Base-by-base conservation (phyloP, 2,113 vertebrate species). In the Thinocorus orbignyianus region DNA sequence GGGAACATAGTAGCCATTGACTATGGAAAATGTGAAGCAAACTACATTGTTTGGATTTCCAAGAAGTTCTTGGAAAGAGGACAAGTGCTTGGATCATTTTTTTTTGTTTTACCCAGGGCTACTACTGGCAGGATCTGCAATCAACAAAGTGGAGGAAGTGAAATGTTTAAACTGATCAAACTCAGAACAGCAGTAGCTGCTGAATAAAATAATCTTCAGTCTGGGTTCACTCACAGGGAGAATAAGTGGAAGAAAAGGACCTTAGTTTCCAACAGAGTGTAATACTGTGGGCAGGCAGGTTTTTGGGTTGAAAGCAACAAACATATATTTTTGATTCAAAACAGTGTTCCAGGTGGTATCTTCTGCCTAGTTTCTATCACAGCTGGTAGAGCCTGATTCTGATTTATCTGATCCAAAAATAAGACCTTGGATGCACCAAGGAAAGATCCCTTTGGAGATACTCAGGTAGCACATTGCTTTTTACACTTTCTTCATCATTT, bases 311-410 rank as follows among this genome's bases (percentile, higher is more conserved):
- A 81, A 13, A 12, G 2, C 13, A 42, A 41, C 6, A 54, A 14
- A 18, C 5, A 26, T 13, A 3, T 22, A 52, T 39, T 65, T 58
- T 65, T 54, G 4, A 62, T 84, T 70, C n/a, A 81, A 41, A 70
- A 42, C 2, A 58, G 11, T 19, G 4, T 41, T 81, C 28, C 1
- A 1, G 11, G 17, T 0, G 1, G 9, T 30, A 20, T 7, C 9
- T 64, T 60, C 78, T 58, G 9, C 7, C 37, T 19, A 16, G 8
- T 39, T 84, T 8, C n/a, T 70, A 41, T 28, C 24, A 20, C 2
- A 1, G 8, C 18, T 49, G 8, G 57, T 70, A 55, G 60, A 73
- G 19, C 6, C 2, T n/a, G 10, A 41, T 33, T 6, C 0, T 65
- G 17, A 42, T 61, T 61, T 69, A 14, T 42, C 9, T 26, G 8